A percentile compares a stretch with the other conserved stretches of the same genome.
Conservation (phyloP, 2,888 invertebrate species). For the Tenthredo distinguenda region DNA sequence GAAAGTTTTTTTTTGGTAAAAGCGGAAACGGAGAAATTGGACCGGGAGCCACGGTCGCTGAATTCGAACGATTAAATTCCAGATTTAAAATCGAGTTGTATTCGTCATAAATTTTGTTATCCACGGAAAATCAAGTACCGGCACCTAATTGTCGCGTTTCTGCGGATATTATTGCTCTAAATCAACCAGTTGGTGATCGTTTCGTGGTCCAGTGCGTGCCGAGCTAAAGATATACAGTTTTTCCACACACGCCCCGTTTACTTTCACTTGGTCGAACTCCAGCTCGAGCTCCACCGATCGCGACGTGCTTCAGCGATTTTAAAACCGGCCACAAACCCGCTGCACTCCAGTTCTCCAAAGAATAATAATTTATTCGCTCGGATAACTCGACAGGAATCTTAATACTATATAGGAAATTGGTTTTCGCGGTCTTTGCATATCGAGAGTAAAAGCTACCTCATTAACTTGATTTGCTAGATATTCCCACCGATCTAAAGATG, state of each 20-base stretch:
- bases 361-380: constrained; percentile 56
- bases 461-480: not conserved
- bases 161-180: constrained; percentile 38
- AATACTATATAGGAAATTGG: constrained; percentile 57
- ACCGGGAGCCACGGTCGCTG: not conserved
- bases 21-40: not conserved
- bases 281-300: not conserved
- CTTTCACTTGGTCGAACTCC: constrained; percentile 68
- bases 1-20: not conserved
- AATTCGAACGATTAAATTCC: not conserved
- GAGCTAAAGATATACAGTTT: constrained; percentile 59
- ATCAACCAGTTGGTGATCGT: not conserved
- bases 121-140: not conserved
- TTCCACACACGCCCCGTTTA: constrained; percentile 66
- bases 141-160: constrained; percentile 11
- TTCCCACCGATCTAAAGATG: not conserved
- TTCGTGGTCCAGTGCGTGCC: constrained; percentile 50
- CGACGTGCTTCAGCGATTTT: constrained; percentile 46
- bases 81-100: not conserved
- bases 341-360: constrained; percentile 61
- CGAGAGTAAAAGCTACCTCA: constrained; percentile 5
- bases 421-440: not conserved
- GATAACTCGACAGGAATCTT: not conserved
- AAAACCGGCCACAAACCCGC: constrained; percentile 61
- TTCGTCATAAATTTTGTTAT: not conserved